A percentile compares a stretch with the other conserved stretches of the same genome.
Conservation (phyloP, 2,888 invertebrate species). For the Dromius quadrimaculatus region DNA sequence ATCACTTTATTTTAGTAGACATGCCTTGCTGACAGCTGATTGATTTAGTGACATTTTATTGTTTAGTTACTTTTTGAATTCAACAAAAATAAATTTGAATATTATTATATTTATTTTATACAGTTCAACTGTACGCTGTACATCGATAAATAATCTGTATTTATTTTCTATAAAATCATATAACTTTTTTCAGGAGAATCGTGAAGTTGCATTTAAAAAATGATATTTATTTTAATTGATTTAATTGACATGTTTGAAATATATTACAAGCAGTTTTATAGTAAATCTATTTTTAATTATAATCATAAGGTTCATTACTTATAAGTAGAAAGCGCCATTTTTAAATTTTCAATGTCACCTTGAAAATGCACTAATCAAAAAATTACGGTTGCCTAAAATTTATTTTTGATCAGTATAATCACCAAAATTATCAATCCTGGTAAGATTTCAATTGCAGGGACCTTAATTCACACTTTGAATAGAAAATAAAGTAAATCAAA, state of each 20-base stretch:
- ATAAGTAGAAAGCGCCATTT: slow-evolving; percentile 8
- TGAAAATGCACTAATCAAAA: slow-evolving; percentile 18
- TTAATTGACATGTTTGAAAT: too few species aligned
- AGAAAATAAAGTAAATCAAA: too few species aligned
- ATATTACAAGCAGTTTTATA: too few species aligned
- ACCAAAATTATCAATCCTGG: slow-evolving; percentile 20
- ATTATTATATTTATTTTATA: not conserved
- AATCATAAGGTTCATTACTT: too few species aligned
- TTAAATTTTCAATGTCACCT: slow-evolving; percentile 44
- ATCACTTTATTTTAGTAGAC: slow-evolving; percentile 24
- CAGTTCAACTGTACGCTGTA: too few species aligned
- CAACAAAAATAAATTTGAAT: not conserved
- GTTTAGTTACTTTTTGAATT: not conserved
- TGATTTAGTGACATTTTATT: not conserved
- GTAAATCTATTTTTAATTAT: too few species aligned
- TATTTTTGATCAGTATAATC: slow-evolving; percentile 5
- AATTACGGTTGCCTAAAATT: slow-evolving; percentile 24
- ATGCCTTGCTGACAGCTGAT: slow-evolving; percentile 45
- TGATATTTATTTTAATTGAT: too few species aligned
- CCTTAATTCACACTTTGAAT: not conserved
- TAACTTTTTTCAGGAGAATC: too few species aligned
- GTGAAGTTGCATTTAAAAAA: too few species aligned
- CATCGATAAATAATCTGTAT: too few species aligned
- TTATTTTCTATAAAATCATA: too few species aligned
- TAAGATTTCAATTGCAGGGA: not conserved